Evolutionary conservation across 2,888 invertebrate species (phyloP), one percentile per base, ranked within the genome.

Genomic region (Calliopum simillimum): DNA sequence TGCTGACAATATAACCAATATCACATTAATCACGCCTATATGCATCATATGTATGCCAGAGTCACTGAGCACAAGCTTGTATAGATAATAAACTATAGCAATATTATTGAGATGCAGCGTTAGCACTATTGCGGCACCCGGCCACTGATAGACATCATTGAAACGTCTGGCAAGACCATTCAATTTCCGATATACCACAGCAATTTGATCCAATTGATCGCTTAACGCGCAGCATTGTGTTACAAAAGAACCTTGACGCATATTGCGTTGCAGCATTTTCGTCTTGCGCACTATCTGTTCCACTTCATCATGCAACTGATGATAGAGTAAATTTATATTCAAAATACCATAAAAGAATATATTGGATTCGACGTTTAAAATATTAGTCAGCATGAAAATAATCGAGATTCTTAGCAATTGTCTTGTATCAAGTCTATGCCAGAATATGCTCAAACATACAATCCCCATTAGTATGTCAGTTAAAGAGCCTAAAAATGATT

Each of bases 171-270:
- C 23, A 0, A 61, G 25, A 4, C 5, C 6, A 1, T 23, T 16
- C 2, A 68, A 23, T n/a, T 68, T 19, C 3, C 21, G 19, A 16
- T 25, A 55, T 12, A n/a, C 8, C 14, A n/a, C 6, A 14, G 55
- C 21, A 4, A 68, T 1, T n/a, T 41, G 19, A 21, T 61, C 19
- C 51, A 68, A 51, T 14, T 68, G n/a, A 16, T 43, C 41, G 33
- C 33, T 33, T 1, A 33, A 8, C 33, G 33, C 33, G 8, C 33
- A 33, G 2, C 33, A 53, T 11, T 44, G 43, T n/a, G 33, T 3
- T 5, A 14, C n/a, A 61, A 61, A 51, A 11, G 2, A 12, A 8
- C 16, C 6, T 2, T 6, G 23, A n/a, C 12, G 46, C 8, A 16
- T 4, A 2, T 12, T 13, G 4, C n/a, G 14, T 5, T 55, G 16